These are phyloP conservation scores for Conistra vaccinii DNA, from an alignment of 2,888 invertebrate genomes.

Conservation along the genomic window DNA sequence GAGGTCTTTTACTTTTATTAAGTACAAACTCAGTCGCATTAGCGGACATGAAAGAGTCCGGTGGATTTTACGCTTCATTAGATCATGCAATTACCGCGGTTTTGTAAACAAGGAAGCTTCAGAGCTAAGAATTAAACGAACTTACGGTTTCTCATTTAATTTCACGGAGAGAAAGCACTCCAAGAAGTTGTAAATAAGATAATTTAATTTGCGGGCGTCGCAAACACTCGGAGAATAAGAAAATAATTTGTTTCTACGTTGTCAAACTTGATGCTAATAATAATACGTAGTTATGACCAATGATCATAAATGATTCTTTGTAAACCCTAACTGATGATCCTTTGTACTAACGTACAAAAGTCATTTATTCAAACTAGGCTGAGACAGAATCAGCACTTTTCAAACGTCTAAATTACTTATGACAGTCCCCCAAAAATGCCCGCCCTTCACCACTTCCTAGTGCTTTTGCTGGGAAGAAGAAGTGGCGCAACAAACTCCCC, in stretches of 20 bases:
- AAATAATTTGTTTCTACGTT: neutral
- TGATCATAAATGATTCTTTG: neutral
- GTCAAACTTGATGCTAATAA: too few relatives aligned
- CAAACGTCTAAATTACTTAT: too few relatives aligned
- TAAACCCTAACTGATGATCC: neutral
- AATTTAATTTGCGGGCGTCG: slow-evolving; percentile 9
- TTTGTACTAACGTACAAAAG: too few relatives aligned
- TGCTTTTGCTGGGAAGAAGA: too few relatives aligned
- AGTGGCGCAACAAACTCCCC: too few relatives aligned
- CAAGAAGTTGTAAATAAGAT: slow-evolving; percentile 32
- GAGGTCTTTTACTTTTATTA: neutral
- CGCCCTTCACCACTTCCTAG: too few relatives aligned
- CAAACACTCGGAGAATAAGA: neutral
- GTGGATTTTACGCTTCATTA: slow-evolving; percentile 10
- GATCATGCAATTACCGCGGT: slow-evolving; percentile 5
- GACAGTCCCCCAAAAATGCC: too few relatives aligned
- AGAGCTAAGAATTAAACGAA: slow-evolving; percentile 32
- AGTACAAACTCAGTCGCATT: neutral
- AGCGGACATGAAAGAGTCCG: neutral
- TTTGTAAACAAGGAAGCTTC: slow-evolving; percentile 34
- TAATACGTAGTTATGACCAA: neutral
- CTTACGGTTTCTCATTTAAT: slow-evolving; percentile 42
- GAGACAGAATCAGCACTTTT: too few relatives aligned
- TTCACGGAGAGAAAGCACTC: slow-evolving; percentile 15
- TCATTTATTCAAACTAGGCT: too few relatives aligned